Percentiles rank a stretch among this genome's conserved stretches.
phyloP scores from a whole-genome alignment of 64 coral and sea anemone species.

The Hydrozoanthus tunicans region DNA sequence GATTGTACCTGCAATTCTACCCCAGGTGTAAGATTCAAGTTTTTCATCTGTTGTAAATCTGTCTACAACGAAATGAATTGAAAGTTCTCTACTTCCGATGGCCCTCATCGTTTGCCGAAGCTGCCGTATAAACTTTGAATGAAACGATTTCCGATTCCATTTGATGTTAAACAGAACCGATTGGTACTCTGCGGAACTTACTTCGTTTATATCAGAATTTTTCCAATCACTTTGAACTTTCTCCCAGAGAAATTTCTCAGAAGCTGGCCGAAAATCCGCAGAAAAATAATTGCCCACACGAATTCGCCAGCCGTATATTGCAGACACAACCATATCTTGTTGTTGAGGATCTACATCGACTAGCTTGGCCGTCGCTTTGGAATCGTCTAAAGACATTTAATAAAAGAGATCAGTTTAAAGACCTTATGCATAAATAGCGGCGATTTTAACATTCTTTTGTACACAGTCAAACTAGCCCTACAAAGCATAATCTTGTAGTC shows the following conservation, averaged over 20 bases:
- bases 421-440: too few species aligned
- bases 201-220: neutral
- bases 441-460: too few species aligned
- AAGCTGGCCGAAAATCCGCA: constrained; percentile 32
- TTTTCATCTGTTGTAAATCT: neutral
- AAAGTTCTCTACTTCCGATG: constrained; percentile 45
- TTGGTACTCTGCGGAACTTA: constrained; percentile 27
- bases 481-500: too few species aligned
- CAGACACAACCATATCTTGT: constrained; percentile 33
- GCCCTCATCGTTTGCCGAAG: neutral
- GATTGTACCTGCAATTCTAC: constrained; percentile 50
- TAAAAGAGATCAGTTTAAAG: too few species aligned
- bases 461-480: too few species aligned
- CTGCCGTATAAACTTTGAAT: neutral
- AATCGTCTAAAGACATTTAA: neutral
- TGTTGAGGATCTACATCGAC: constrained; percentile 13
- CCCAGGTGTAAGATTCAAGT: constrained; percentile 25
- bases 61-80: constrained; percentile 65
- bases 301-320: constrained; percentile 45
- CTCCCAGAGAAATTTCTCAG: neutral
- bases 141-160: constrained; percentile 1
- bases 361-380: constrained; percentile 13
- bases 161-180: constrained; percentile 47
- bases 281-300: constrained; percentile 26
- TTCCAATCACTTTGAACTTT: neutral